Base-by-base conservation (phyloP, 2,888 invertebrate genomes). In the Busseola fusca region DNA sequence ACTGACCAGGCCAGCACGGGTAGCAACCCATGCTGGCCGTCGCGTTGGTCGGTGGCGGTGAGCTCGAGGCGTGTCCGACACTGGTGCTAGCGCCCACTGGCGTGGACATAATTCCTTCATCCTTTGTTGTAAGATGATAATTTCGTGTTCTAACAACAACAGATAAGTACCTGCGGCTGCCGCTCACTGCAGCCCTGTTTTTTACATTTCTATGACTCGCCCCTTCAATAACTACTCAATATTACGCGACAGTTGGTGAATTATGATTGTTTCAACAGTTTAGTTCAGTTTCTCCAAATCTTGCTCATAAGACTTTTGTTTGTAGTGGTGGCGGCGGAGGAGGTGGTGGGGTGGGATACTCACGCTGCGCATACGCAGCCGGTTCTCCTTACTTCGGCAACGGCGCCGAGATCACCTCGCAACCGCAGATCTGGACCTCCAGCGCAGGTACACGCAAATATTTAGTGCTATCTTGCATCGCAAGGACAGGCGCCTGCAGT, bases 351-450 rank as follows among this genome's bases (percentile, higher is more conserved):
- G 88, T 30, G 3, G 91, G 87, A 76, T 93, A 93, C 88, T 72
- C 91, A 56, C 92, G 93, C 69, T 93, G 94, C 87, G 84, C 87
- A 16, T 94, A 93, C 91, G 68, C 87, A 30, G 80, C 88, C 77
- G 85, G 91, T 72, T 90, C 94, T 57, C 91, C 93, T 6, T 94
- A 94, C 91, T 95, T 93, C 89, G 78, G 88, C 73, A 88, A 87
- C 78, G 90, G 91, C 74, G 77, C 86, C 4, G 91, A 91, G 69
- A 86, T 91, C 63, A 69, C 80, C 50, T 74, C 91, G 62, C 94
- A 92, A 83, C 74, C 91, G 59, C 94, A 92, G 84, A 88, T 93
- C 66, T 94, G 94, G 94, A 88, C 88, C 72, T 84, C 93, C 52
- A 88, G 89, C 70, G 89, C 92, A 83, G 94, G 94, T 93, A 63